Evolutionary conservation across 2,113 vertebrate genomes (phyloP).

Genomic region (Thamnophis sirtalis): DNA sequence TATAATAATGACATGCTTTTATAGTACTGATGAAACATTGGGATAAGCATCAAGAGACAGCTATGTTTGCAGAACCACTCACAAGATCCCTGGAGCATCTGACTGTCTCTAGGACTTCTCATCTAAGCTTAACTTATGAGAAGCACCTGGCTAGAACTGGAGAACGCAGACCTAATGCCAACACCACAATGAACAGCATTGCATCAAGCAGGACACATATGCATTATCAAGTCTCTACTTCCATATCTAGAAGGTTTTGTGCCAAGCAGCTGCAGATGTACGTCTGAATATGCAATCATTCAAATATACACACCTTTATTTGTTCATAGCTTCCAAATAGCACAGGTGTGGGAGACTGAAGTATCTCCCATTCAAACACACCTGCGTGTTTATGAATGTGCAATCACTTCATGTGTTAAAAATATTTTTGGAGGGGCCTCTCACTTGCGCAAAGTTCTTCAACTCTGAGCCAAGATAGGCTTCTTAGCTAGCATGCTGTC

Average conservation of each 20-base stretch:
- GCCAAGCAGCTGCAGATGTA: constrained; percentile 67
- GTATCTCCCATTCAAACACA: constrained; percentile 63
- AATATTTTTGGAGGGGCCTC: constrained; percentile 47
- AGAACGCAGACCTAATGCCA: constrained; percentile 43
- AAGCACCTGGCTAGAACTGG: constrained; percentile 42
- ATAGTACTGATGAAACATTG: neutral
- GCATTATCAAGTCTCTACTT: constrained; percentile 48
- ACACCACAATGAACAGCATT: constrained; percentile 44
- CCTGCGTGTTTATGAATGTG: constrained; percentile 61
- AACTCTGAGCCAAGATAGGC: constrained; percentile 8
- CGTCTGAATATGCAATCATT: constrained; percentile 69
- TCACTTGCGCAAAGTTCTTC: constrained; percentile 20
- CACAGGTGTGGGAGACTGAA: constrained; percentile 66
- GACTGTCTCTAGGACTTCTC: neutral
- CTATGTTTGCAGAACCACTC: neutral
- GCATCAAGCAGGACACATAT: constrained; percentile 44
- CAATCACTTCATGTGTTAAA: constrained; percentile 64
- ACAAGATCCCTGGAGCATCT: neutral
- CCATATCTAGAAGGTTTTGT: constrained; percentile 52
- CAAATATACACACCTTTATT: constrained; percentile 69
- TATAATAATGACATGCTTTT: neutral
- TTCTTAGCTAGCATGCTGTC: constrained; percentile 19
- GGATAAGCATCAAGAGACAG: neutral
- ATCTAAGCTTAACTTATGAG: constrained; percentile 24
- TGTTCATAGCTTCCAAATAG: constrained; percentile 63